Evolutionary conservation across 2,888 invertebrate species (phyloP).

Genomic region (Catocala fraxini): DNA sequence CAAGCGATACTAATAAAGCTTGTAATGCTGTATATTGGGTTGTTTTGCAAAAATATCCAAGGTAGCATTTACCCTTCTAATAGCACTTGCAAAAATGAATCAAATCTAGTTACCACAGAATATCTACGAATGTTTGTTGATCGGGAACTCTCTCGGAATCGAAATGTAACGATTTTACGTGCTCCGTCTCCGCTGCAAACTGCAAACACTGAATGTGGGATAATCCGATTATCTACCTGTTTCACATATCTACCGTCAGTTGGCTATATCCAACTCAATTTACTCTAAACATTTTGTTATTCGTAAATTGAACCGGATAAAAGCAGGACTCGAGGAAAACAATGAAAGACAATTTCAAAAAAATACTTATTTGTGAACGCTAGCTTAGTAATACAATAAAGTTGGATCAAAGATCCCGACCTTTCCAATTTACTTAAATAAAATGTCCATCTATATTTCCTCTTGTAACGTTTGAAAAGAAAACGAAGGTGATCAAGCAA

Average conservation of each 20-base stretch:
- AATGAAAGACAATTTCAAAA: constrained; percentile 5
- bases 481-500: no score
- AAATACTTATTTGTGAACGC: neutral
- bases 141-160: constrained; percentile 50
- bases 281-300: constrained; percentile 24
- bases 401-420: neutral
- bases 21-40: no score
- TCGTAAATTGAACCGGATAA: constrained; percentile 22
- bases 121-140: constrained; percentile 54
- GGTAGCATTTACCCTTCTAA: constrained; percentile 3
- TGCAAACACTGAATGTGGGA: constrained; percentile 54
- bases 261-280: constrained; percentile 35
- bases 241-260: constrained; percentile 47
- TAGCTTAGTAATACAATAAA: no score
- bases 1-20: no score
- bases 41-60: no score
- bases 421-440: neutral
- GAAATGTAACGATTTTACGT: constrained; percentile 61
- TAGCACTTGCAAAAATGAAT: constrained; percentile 35
- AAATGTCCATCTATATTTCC: no score
- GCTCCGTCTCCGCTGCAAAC: constrained; percentile 30
- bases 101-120: constrained; percentile 43
- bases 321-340: constrained; percentile 29
- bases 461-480: no score
- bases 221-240: constrained; percentile 61